Evolutionary conservation across 2,113 vertebrate genomes (phyloP).

Genomic region (Tonatia bakeri): DNA sequence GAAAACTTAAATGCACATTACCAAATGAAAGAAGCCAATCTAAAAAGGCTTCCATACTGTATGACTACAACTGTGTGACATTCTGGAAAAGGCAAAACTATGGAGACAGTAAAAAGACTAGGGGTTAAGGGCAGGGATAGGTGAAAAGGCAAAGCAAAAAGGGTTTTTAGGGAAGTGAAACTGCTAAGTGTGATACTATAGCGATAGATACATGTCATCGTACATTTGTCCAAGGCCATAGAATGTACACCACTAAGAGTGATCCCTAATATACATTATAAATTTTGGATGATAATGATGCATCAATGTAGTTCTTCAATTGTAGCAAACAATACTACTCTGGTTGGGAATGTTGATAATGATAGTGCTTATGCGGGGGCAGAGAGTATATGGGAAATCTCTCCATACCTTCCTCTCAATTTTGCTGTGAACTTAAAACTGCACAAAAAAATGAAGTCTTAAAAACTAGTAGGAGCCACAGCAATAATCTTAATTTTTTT

Average conservation of each 20-base stretch:
- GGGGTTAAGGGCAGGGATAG: neutral
- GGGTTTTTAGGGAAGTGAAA: neutral
- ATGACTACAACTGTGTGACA: neutral
- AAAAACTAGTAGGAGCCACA: neutral
- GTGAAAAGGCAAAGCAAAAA: neutral
- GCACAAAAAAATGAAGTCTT: neutral
- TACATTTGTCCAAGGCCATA: neutral
- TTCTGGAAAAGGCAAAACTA: neutral
- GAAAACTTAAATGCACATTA: neutral
- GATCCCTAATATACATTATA: neutral
- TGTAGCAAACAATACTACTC: neutral
- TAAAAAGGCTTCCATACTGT: neutral
- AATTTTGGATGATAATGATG: neutral
- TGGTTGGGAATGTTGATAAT: neutral
- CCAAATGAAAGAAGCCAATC: neutral
- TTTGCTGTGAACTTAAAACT: neutral
- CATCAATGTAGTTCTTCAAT: neutral
- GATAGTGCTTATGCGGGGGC: neutral
- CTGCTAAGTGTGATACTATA: neutral
- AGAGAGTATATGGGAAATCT: neutral
- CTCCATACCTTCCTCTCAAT: neutral
- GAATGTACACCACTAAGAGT: neutral
- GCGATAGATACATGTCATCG: neutral
- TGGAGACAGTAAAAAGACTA: neutral
- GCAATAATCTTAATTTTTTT: neutral